Evolutionary conservation across 2,113 vertebrate genomes (phyloP), one percentile per base, ranked within the genome.

Genomic region (Lepisosteus oculatus): DNA sequence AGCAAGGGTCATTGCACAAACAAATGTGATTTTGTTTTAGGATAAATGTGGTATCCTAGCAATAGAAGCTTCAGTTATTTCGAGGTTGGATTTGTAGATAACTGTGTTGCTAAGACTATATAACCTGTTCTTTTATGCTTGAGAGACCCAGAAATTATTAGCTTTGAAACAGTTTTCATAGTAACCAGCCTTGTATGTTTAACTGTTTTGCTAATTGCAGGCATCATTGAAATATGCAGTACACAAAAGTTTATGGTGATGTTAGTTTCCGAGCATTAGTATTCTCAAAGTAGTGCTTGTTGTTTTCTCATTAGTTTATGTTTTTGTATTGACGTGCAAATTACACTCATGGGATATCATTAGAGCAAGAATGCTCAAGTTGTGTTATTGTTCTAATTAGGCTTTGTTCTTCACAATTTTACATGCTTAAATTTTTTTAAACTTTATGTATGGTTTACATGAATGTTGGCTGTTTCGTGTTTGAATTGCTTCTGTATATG

Each of bases 281-380:
- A 62, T 69, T 68, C 47, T 55, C 54, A 29, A 65, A 42, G 43
- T 55, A 14, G 45, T 41, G 78, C 76, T 79, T 76, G 68, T 55
- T 61, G 29, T n/a, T 44, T 43, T 63, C 66, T 65, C 66, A 54
- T 85, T 77, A 70, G 74, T 77, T 47, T 70, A 67, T 67, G 69
- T 29, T 71, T 54, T 72, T 73, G n/a, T 56, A 78, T 65, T 75
- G 74, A 76, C 67, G 69, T 44, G 70, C 43, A 67, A 80, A 78
- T 47, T 67, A 75, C 75, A 81, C 68, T 8, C 55, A 57, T 63
- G 71, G 68, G 62, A 73, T 5, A 62, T 11, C 44, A 67, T 55
- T 61, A 44, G 4, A 5, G 64, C 14, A 74, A 75, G 61, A 55
- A 44, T 43, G 8, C 43, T 6, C 66, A 62, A 47, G 43, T 55